Evolutionary conservation across 1,140 invertebrate genomes (phyloP), one percentile per base, ranked within the genome.

Genomic region (Aphidius ervi): DNA sequence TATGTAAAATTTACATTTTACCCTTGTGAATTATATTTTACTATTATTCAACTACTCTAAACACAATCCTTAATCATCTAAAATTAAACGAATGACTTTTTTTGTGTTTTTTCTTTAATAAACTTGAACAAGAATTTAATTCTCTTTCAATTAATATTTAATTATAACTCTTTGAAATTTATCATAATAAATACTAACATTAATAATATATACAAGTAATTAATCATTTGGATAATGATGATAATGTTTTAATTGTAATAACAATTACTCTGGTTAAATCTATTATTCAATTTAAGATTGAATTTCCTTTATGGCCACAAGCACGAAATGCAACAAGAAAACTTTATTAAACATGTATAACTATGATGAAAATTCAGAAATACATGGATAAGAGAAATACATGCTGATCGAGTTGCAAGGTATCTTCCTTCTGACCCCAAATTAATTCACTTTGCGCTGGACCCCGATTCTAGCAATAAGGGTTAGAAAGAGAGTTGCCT

Each of bases 391-490:
- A 9, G 5, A 46, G 23, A 23, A 23, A 23, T 31, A 31, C 23
- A 31, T 31, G 23, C 2, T 31, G 23, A 10, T 43, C 42, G 2
- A 43, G 9, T 10, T 1, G 7, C 7, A 8, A 43, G 42, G 9
- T 43, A 10, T 43, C 9, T 10, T 43, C 42, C 42, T 68, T 62
- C 63, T 67, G 66, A 66, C 66, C 67, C 69, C 73, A 75, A 74
- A 78, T 78, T 77, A 75, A 77, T 76, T 75, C 70, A 74, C 67
- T 74, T 75, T 71, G 64, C 64, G 56, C 66, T 56, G 57, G 62
- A 71, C 64, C 39, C 56, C 62, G 58, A 65, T 68, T 68, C 68
- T 70, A 67, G 68, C 69, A 71, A 72, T 74, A 62, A 61, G 58
- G 68, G 57, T 63, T 71, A 68, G 64, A 66, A 58, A 65, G 59